Percentiles rank a stretch among this genome's conserved stretches.
These are phyloP conservation scores for Parnassius mnemosyne DNA, from an alignment of 2,888 invertebrate species.

Conservation along the genomic window DNA sequence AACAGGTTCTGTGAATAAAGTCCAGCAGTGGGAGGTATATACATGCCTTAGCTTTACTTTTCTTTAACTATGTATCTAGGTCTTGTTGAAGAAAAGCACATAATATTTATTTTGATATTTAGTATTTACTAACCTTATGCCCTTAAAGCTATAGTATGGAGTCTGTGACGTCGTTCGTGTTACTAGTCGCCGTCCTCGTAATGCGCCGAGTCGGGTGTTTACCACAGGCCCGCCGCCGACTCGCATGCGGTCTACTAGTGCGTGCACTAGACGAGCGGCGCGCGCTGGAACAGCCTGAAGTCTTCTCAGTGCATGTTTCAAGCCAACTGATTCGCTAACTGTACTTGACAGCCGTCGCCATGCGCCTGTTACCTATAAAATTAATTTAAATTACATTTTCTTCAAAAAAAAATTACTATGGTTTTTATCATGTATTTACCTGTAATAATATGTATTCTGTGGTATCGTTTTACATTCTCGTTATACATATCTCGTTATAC, in stretches of 20 bases:
- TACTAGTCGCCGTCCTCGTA: slow-evolving; percentile 66
- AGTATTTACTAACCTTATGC: slow-evolving; percentile 58
- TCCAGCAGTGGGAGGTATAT: too few species aligned
- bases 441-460: too few species aligned
- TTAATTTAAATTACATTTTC: not conserved
- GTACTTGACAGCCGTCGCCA: slow-evolving; percentile 73
- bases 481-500: too few species aligned
- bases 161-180: slow-evolving; percentile 64
- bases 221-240: slow-evolving; percentile 76
- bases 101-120: too few species aligned
- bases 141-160: slow-evolving; percentile 74
- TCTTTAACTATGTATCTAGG: too few species aligned
- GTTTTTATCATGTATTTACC: too few species aligned
- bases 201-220: slow-evolving; percentile 57
- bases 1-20: too few species aligned
- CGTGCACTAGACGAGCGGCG: slow-evolving; percentile 72
- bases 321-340: slow-evolving; percentile 72
- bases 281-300: slow-evolving; percentile 72
- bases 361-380: slow-evolving; percentile 66
- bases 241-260: slow-evolving; percentile 73
- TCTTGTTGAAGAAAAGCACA: too few species aligned
- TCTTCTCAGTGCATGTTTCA: slow-evolving; percentile 70
- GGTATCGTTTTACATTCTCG: too few species aligned
- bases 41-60: too few species aligned
- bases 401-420: too few species aligned